Percentiles rank a stretch among this genome's conserved stretches.
phyloP scores from a whole-genome alignment of 2,113 vertebrate genomes.

The Neogale vison region DNA sequence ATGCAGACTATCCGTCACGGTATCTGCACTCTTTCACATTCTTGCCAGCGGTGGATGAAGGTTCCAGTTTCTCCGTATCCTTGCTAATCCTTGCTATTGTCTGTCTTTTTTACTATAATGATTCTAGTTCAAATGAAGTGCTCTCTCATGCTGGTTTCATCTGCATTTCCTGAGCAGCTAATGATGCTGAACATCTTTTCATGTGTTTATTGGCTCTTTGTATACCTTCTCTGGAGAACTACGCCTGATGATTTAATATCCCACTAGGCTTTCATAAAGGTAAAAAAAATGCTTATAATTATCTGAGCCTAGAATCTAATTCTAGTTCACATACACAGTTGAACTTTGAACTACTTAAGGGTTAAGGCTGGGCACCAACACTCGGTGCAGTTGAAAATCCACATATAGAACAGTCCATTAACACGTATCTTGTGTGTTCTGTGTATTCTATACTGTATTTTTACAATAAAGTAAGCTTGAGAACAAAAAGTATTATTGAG shows the following conservation, averaged over 20 bases:
- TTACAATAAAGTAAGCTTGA: not conserved
- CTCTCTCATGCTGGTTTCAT: not conserved
- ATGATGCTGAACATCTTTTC: not conserved
- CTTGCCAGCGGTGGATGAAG: not conserved
- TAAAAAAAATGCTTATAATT: constrained; percentile 23
- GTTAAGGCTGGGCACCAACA: not conserved
- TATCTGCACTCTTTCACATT: not conserved
- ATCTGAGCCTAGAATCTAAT: constrained; percentile 8
- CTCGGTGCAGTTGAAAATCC: not conserved
- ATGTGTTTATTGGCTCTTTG: not conserved
- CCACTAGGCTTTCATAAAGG: not conserved
- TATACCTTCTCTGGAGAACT: not conserved
- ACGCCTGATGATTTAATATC: not conserved
- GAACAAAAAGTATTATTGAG: not conserved
- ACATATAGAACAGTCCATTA: not conserved
- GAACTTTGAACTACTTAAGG: not conserved
- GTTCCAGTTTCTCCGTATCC: not conserved
- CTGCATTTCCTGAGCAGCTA: not conserved
- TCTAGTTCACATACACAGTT: not conserved
- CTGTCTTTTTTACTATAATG: not conserved
- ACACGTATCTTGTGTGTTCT: not conserved
- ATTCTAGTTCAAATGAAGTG: not conserved
- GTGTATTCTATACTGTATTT: not conserved
- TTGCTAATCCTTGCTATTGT: not conserved
- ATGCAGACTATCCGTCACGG: not conserved